Percentiles rank a stretch among this genome's conserved stretches.
phyloP scores from a whole-genome alignment of 2,797 vertebrate species.

The Forpus xanthops region DNA sequence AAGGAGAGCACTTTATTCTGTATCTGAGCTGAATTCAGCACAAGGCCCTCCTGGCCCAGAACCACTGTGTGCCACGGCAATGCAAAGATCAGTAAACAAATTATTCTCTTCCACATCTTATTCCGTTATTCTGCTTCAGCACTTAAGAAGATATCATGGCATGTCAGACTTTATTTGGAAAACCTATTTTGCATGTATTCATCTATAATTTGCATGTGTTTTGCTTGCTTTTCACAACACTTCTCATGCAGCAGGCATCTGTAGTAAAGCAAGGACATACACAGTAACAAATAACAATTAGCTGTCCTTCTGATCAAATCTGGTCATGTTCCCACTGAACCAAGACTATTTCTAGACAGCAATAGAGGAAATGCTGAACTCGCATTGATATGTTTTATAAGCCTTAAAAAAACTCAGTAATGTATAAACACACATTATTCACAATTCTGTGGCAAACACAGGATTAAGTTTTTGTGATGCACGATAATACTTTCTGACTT shows the following conservation, averaged over 20 bases:
- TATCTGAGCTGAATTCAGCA: not conserved
- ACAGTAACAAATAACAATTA: not conserved
- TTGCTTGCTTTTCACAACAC: not conserved
- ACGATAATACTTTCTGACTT: not conserved
- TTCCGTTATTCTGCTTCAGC: not conserved
- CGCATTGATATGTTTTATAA: not conserved
- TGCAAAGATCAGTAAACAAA: not conserved
- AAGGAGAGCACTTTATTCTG: not conserved
- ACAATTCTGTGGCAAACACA: not conserved
- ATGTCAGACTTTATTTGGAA: not conserved
- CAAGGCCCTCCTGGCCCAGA: not conserved
- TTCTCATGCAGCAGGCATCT: not conserved
- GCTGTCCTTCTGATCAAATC: not conserved
- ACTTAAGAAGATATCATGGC: not conserved
- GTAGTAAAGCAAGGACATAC: not conserved
- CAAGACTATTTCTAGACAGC: not conserved
- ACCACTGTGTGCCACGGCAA: not conserved
- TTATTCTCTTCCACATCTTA: not conserved
- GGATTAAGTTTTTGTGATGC: not conserved
- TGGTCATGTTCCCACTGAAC: not conserved
- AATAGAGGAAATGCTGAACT: not conserved
- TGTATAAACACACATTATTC: not conserved
- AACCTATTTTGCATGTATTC: not conserved
- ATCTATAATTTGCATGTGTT: not conserved
- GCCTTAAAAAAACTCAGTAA: not conserved